Base-by-base conservation (phyloP, 1,140 invertebrate species). In the Theocolax elegans region DNA sequence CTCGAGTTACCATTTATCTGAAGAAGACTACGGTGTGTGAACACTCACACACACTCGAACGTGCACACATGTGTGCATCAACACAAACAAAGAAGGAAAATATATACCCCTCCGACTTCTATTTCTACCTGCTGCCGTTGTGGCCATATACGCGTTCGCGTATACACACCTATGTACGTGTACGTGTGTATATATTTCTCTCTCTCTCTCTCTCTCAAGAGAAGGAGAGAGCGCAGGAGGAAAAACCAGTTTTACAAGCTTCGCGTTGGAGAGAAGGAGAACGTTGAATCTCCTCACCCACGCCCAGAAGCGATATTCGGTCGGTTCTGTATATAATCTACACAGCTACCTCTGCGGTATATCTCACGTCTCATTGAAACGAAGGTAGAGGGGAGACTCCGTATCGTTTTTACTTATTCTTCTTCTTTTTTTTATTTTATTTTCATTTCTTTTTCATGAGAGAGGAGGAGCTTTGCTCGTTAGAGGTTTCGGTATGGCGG, bases 291-390 rank as follows among this genome's bases (percentile, higher is more conserved):
- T 72, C 35, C 60, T 75, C 75, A 75, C 77, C 74, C 77, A 75
- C 75, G 76, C 72, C 69, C 73, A 58, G 72, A 46, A 74, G 73
- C 72, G 19, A 71, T 60, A 75, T 75, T 75, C 70, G 46, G n/a
- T 49, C 60, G 54, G 27, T 48, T 40, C 35, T 48, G 8, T n/a
- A 27, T 31, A 31, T 25, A 58, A n/a, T 38, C 44, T 12, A 46
- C 7, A 19, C 17, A 56, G n/a, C n/a, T n/a, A n/a, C n/a, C n/a
- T 38, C 44, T 48, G 17, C 44, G 44, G 44, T 21, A 17, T n/a
- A n/a, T n/a, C n/a, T 19, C 10, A 9, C 2, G n/a, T 35, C 53
- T 56, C 21, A 69, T 56, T 56, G 53, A 56, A 56, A 35, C 38
- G 15, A 10, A n/a, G 25, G 17, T 27, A 8, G 29, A 19, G 13